Evolutionary conservation across 2,113 vertebrate genomes (phyloP), one percentile per base, ranked within the genome.

Genomic region (Numenius arquata): DNA sequence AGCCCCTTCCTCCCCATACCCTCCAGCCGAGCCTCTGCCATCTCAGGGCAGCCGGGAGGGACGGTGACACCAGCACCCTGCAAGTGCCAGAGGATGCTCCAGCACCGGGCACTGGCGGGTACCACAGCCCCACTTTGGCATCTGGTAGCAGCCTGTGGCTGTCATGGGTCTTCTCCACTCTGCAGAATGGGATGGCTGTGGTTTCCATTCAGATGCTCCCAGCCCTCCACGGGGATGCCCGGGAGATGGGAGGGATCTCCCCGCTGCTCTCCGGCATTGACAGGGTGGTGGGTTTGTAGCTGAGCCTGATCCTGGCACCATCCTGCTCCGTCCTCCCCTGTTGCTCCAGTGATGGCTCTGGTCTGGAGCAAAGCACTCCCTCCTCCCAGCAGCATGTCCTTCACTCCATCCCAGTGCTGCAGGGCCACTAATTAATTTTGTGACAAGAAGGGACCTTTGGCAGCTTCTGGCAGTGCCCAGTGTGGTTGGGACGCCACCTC

Each of bases 21-120:
- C 55, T 30, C 23, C 29, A 22, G 5, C 68, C 0, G 1, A 70
- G 48, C n/a, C 6, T 4, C 21, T 68, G 47, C 56, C 8, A 1
- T 27, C 68, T 41, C 7, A 50, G 63, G 43, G 63, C 71, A 43
- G 55, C 30, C 1, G 7, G 19, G 75, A 41, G 67, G 53, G 41
- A 17, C 0, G 12, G 3, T 11, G 47, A 41, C 6, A 2, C 40
- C 76, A 29, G 76, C 40, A 14, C 83, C 75, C 32, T 38, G 40
- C n/a, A 4, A 19, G 23, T 5, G 7, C 59, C 2, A 1, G 58
- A 40, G 55, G 68, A 36, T 70, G 48, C 48, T 68, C 52, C 30
- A 6, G 55, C 48, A 5, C 47, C 3, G 6, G 58, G 71, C 43
- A 40, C 36, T 1, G 4, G 48, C 1, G 14, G 77, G 56, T 17